phyloP scores from a whole-genome alignment of 2,113 vertebrate genomes.

The Poicephalus meyeri region DNA sequence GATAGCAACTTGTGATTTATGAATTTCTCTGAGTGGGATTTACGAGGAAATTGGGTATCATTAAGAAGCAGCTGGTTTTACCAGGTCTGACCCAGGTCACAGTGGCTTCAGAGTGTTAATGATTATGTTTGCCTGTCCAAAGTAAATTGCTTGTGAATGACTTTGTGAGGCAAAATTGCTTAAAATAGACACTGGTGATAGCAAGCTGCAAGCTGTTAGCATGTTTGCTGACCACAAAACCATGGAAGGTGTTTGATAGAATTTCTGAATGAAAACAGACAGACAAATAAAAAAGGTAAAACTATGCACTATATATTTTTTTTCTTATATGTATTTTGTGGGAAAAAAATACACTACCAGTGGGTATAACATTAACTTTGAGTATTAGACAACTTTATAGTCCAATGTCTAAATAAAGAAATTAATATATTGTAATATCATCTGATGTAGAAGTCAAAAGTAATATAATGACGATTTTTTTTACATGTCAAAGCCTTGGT shows the following conservation, averaged over 20 bases:
- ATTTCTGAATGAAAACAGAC: background rate
- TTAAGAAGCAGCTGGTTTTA: constrained; percentile 44
- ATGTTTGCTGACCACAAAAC: background rate
- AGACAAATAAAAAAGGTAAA: background rate
- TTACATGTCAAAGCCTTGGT: background rate
- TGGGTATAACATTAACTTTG: background rate
- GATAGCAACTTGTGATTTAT: constrained; percentile 46
- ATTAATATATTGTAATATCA: background rate
- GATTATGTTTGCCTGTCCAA: background rate
- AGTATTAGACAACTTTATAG: background rate
- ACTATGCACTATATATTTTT: background rate
- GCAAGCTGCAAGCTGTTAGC: background rate
- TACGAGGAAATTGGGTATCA: constrained; percentile 12
- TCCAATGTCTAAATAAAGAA: background rate
- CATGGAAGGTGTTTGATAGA: background rate
- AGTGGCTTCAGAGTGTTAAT: background rate
- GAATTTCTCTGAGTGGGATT: constrained; percentile 30
- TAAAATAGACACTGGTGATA: background rate
- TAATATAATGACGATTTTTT: background rate
- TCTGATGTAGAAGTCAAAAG: background rate
- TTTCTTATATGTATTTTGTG: background rate
- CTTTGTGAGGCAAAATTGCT: background rate
- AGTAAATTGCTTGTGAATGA: constrained; percentile 34
- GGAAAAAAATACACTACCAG: background rate
- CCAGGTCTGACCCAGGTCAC: background rate